phyloP scores from a whole-genome alignment of 1,140 invertebrate species.

The Zeugodacus cucurbitae region DNA sequence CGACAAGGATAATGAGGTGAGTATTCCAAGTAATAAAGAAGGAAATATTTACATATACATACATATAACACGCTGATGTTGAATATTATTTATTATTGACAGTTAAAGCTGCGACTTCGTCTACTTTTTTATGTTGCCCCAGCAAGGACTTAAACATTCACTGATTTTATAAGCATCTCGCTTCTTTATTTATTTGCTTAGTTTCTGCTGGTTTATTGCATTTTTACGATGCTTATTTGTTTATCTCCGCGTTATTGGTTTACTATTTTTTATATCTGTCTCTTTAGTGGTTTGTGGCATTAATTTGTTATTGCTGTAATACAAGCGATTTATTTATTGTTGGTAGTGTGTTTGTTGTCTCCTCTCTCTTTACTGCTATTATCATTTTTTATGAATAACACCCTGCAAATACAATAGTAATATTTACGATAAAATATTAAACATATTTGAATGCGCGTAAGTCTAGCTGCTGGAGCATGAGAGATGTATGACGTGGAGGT shows the following conservation, averaged over 20 bases:
- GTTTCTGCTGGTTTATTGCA: background rate
- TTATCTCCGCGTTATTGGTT: slow-evolving; percentile 11
- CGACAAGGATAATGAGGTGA: slow-evolving; percentile 93
- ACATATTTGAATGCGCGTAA: background rate
- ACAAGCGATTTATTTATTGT: background rate
- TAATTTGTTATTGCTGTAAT: background rate
- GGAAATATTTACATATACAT: background rate
- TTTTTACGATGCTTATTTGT: slow-evolving; percentile 13
- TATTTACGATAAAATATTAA: background rate
- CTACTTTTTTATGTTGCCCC: no score
- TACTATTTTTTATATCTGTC: background rate
- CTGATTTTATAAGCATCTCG: background rate
- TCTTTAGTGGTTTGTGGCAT: background rate
- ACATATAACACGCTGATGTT: background rate
- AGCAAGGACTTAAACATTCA: background rate
- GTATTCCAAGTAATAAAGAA: slow-evolving; percentile 47
- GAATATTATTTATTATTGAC: background rate
- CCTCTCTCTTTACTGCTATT: background rate
- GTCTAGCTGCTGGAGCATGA: background rate
- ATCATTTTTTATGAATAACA: background rate
- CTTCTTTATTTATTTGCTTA: slow-evolving; percentile 10
- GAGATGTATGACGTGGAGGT: background rate
- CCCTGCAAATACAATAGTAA: background rate
- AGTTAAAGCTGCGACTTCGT: no score
- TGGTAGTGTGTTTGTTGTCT: background rate